phyloP scores from a whole-genome alignment of 2,888 invertebrate species.

The Acleris cristana region DNA sequence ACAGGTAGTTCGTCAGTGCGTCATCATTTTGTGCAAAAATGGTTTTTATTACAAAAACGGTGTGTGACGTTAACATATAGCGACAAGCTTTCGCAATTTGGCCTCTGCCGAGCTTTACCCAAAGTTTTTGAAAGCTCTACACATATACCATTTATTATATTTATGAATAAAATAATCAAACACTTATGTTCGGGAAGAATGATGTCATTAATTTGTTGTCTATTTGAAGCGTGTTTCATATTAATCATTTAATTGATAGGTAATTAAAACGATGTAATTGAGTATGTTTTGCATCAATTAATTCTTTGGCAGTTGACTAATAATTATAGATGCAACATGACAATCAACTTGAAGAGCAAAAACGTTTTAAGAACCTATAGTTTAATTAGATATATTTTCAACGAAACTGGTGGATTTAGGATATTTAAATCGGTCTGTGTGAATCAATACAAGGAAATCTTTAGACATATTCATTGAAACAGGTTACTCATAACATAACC shows the following conservation, averaged over 20 bases:
- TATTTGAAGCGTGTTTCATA: neutral
- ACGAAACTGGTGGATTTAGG: too few relatives aligned
- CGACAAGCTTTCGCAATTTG: constrained; percentile 65
- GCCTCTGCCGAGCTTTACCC: constrained; percentile 41
- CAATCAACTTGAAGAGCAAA: too few relatives aligned
- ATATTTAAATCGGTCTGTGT: too few relatives aligned
- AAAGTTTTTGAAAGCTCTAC: constrained; percentile 27
- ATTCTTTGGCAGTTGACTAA: too few relatives aligned
- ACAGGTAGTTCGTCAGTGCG: constrained; percentile 36
- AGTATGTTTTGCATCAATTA: too few relatives aligned
- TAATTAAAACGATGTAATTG: too few relatives aligned
- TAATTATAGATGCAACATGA: too few relatives aligned
- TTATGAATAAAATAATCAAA: constrained; percentile 18
- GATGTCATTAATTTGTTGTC: neutral
- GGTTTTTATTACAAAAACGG: constrained; percentile 46
- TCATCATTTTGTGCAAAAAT: constrained; percentile 44
- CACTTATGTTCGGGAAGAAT: constrained; percentile 1
- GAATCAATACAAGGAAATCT: too few relatives aligned
- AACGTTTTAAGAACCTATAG: too few relatives aligned
- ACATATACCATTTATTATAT: constrained; percentile 29
- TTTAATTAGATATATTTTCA: too few relatives aligned
- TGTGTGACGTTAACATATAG: constrained; percentile 58
- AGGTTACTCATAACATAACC: too few relatives aligned
- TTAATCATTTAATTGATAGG: neutral
- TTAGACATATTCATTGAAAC: too few relatives aligned